Base-by-base conservation (phyloP, 2,888 invertebrate species). In the Cacoxenus indagator region DNA sequence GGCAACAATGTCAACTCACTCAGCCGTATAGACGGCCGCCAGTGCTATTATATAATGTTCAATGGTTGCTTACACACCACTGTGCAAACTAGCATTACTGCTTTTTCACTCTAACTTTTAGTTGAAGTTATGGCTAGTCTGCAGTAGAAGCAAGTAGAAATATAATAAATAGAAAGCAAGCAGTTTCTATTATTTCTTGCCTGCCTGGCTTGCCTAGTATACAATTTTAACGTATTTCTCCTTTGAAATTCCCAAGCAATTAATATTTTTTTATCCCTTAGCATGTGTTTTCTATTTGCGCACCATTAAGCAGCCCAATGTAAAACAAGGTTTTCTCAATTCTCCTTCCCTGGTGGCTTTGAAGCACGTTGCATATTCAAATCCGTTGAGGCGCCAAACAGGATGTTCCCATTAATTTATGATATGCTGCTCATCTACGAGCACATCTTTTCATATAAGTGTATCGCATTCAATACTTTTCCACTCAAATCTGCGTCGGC, bases 161-260 rank as follows among this genome's bases (percentile, higher is more conserved):
- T n/a, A n/a, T n/a, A n/a, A n/a, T n/a, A n/a, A n/a, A n/a, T n/a
- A n/a, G n/a, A n/a, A n/a, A n/a, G n/a, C n/a, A n/a, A n/a, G n/a
- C n/a, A n/a, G n/a, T n/a, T n/a, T n/a, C n/a, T n/a, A n/a, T n/a
- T n/a, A n/a, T n/a, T n/a, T n/a, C n/a, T n/a, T n/a, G 37, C 26
- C 27, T 67, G 45, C 48, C 55, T 62, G 14, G 67, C 65, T 62
- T 67, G 67, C 59, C 46, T 68, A 11, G 19, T 14, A 55, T n/a
- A 46, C 37, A 22, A 62, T 67, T 70, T 72, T 75, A 78, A 78
- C 78, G 77, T 74, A 77, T 78, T 77, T 77, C 72, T 55, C 69
- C 67, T 43, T 43, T 67, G 74, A 75, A 75, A 71, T 78, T 78
- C 78, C 75, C 78, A 78, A 71, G 69, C 75, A 54, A 65, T 70